Base-by-base conservation (phyloP, 2,113 vertebrate species). In the Peromyscus maniculatus region DNA sequence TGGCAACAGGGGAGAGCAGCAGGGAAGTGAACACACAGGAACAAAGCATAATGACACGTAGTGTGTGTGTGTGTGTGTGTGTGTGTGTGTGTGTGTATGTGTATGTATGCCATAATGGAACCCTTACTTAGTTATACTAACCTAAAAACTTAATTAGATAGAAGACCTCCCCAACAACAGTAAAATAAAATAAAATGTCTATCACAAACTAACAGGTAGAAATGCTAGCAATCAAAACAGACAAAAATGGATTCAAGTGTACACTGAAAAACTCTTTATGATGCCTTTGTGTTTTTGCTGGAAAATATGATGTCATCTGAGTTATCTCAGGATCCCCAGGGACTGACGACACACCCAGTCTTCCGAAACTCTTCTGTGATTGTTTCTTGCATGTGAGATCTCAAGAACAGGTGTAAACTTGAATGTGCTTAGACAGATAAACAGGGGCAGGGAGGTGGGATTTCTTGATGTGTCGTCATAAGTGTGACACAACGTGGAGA, bases 401-500 rank as follows among this genome's bases (percentile, higher is more conserved):
- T 98, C 89, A 98, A 97, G 62, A 98, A 98, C 1, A 98, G 98
- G 64, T 98, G 97, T 43, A 98, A 55, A 98, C 8, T 98, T 98
- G 98, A 98, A 98, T 33, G 97, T 98, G 26, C 98, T 98, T 93
- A 97, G 98, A 98, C 86, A 98, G 97, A 92, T 98, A 97, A 98
- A 89, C 98, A 98, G 96, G 98, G 98, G 36, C 98, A 99, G 97
- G 96, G 97, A 46, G 98, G 97, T 11, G 98, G 98, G 97, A 96
- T 98, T 43, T 98, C 98, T 33, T 98, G 98, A 87, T 98, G 28
- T 98, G 98, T 94, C 91, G 92, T 52, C 91, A 93, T 52, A 98
- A 98, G 77, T 43, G 98, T 94, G 98, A 98, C 36, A 86, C 87
- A 98, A 62, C 98, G 98, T 98, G 98, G 98, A 98, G 97, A 96